Base-by-base conservation (phyloP, 2,113 vertebrate species). In the Ploceus nigricollis region DNA sequence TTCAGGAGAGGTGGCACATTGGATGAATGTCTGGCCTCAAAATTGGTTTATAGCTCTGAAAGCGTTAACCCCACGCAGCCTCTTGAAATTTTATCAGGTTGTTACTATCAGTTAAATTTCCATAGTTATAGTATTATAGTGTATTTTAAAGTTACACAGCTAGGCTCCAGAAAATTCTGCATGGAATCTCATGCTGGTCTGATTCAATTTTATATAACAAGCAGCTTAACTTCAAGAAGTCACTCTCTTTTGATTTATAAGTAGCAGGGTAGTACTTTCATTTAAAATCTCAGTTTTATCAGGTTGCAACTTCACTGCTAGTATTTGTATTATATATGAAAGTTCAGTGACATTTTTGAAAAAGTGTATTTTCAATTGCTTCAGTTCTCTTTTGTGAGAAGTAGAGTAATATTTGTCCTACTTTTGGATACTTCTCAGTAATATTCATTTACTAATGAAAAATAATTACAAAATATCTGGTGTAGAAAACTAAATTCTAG, bases 211-310 rank as follows among this genome's bases (percentile, higher is more conserved):
- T 90, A 60, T 80, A 50, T 87, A 87, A 84, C 65, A 84, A 82
- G 87, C 60, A 72, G 65, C 87, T 95, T 89, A 94, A 82, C 73
- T 91, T 90, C 69, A 71, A 89, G 87, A 81, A 91, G 77, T 84
- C 35, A 44, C 68, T 73, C 13, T 70, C 80, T 56, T 92, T 84
- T 89, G 72, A 78, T 78, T 92, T 87, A 11, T 91, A 87, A 94
- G 80, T 90, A 94, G 72, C 89, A 70, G 69, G 64, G 69, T 70
- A 92, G 80, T 78, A 87, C 66, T 94, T 94, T 76, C 35, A 82
- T 94, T 92, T 94, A 75, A 87, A 93, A 90, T 77, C 83, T 84
- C 76, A 27, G 28, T 89, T 92, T 95, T 93, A 83, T 90, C 82
- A 78, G 68, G 68, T 83, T 75, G 47, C 80, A 89, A 40, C 65